Evolutionary conservation across 2,797 vertebrate genomes (phyloP), one percentile per base, ranked within the genome.

Genomic region (Argyrosomus regius): DNA sequence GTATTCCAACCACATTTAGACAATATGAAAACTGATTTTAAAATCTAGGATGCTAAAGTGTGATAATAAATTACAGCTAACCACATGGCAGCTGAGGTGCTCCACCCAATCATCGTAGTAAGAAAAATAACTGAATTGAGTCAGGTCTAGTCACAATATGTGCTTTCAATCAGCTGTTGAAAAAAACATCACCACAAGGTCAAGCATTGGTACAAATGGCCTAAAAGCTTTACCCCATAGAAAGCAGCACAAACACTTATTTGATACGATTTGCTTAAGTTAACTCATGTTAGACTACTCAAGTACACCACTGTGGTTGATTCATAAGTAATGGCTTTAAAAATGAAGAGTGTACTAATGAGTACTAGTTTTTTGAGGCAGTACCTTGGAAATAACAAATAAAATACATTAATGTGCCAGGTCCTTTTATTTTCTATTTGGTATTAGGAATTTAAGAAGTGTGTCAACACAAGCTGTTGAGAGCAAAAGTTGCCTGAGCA

Each of bases 1-100:
- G 18, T 70, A 50, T 24, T 61, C 22, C 16, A 72, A 26, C n/a
- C 22, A 52, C 69, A 63, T 17, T 39, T 59, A 59, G 35, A n/a
- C 31, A 22, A 4, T 8, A 13, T 43, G 35, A 2, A 59, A 52
- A 52, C n/a, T 24, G 4, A 5, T 10, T 35, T 58, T 31, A 41
- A 43, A 60, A 43, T 35, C 35, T 35, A 35, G 35, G 7, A 35
- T 35, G 35, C 35, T 35, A 35, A 35, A 35, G 7, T 1, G 7
- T 35, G 35, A 35, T 35, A 35, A 35, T 28, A 31, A 59, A n/a
- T 39, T 8, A 35, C 54, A 31, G 54, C 7, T 31, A 18, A 16
- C 17, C 28, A 35, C 17, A 58, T 35, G 56, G n/a, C 17, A 2
- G 11, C 57, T 39, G 31, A 3, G 4, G 3, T 59, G 9, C 10